Evolutionary conservation across 2,797 vertebrate species (phyloP), one percentile per base, ranked within the genome.

Genomic region (Loris lydekkerianus): DNA sequence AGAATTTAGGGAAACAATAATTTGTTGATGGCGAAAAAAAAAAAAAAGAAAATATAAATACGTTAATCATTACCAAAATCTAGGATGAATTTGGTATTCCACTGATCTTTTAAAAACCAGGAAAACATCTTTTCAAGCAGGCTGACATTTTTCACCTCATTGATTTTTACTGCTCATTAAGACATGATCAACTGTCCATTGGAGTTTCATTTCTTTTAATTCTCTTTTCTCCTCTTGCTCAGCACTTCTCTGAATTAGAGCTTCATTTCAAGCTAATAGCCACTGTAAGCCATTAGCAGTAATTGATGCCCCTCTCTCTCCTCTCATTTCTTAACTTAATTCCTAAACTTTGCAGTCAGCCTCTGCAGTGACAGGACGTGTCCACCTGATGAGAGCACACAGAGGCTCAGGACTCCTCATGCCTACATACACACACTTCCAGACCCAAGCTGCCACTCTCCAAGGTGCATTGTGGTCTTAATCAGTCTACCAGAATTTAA

Each of bases 131-230:
- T 84, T 96, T 58, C 83, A n/a, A 91, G 40, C 23, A 60, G 60
- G 20, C 29, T 92, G 83, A 60, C 85, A 94, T 92, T 89, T 95
- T 91, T 95, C n/a, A 96, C 65, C 78, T 96, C 95, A 94, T 91
- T 34, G 25, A 60, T 83, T 97, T 91, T 96, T 37, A 83, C 63
- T 93, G 56, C 72, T 94, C 49, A 84, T 82, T 96, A 88, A 95
- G 69, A 86, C 69, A 77, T 94, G 91, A 95, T 86, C 96, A 95
- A 65, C 65, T 92, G 7, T 94, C 94, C 58, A 61, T 1, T 83
- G 49, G 83, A 77, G 8, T 93, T 96, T 92, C 56, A 95, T 95
- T 93, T 88, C 40, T 90, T 92, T 86, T 96, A 46, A 80, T 90
- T 97, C 75, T 81, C 75, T 70, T 80, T 56, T 87, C 76, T 96